Evolutionary conservation across 2,888 invertebrate species (phyloP).

Genomic region (Hydropsyche betteni): DNA sequence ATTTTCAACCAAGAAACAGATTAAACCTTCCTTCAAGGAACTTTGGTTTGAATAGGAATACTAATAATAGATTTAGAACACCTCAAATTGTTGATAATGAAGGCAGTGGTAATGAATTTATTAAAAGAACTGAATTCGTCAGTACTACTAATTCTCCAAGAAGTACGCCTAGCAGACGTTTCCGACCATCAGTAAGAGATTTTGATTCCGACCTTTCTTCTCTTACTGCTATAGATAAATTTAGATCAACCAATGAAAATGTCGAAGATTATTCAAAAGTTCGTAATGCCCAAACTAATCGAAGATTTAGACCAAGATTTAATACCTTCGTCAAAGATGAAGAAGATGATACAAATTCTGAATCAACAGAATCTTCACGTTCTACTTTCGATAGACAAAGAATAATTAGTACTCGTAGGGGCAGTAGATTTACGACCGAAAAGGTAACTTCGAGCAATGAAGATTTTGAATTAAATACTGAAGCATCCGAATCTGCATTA

Average conservation of each 20-base stretch:
- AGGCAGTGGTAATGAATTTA: conserved; percentile 45
- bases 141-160: conserved; percentile 53
- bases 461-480: conserved; percentile 45
- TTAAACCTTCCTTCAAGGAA: conserved; percentile 22
- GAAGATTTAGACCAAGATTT: conserved; percentile 54
- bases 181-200: conserved; percentile 55
- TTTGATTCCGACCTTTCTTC: conserved; percentile 64
- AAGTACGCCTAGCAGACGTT: conserved; percentile 54
- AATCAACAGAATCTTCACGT: conserved; percentile 61
- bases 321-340: conserved; percentile 54
- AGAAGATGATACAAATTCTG: conserved; percentile 57
- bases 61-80: conserved; percentile 41
- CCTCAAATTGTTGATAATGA: conserved; percentile 35
- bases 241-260: conserved; percentile 53
- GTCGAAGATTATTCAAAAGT: conserved; percentile 55
- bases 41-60: conserved; percentile 3
- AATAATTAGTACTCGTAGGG: conserved; percentile 58
- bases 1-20: conserved; percentile 51
- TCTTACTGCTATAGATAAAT: conserved; percentile 64
- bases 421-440: conserved; percentile 57
- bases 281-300: conserved; percentile 51
- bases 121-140: conserved; percentile 41
- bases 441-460: conserved; percentile 27
- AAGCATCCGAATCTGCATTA: conserved; percentile 46
- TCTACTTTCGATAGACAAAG: conserved; percentile 57